Base-by-base conservation (phyloP, 2,113 vertebrate species). In the Chaetops frenatus region DNA sequence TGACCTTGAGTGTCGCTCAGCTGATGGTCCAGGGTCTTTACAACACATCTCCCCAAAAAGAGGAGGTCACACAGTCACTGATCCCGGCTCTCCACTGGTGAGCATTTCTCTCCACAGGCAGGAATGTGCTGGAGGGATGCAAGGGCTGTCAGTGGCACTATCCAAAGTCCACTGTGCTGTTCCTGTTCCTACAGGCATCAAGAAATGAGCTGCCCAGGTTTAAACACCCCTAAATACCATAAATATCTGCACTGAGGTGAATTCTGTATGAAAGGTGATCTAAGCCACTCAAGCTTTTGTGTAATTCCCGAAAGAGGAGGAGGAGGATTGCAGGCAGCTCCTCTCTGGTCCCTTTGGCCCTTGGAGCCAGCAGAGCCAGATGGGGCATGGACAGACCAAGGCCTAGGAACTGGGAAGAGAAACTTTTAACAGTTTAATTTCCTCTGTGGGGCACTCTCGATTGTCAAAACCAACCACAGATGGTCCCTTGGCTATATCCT, bases 1-100 rank as follows among this genome's bases (percentile, higher is more conserved):
- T 70, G n/a, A 60, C 56, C 66, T 35, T 3, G 0, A 50, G 45
- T 21, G 18, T 17, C 12, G 24, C 53, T 53, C 12, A 62, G 53
- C 36, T 69, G 45, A 36, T 2, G 2, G 23, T 35, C 20, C 4
- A 2, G 12, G 21, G 13, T 48, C 76, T 57, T 61, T 28, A 88
- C 25, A 71, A 27, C 31, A 6, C 0, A 0, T 50, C 10, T 2
- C 27, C 45, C 36, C 1, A 0, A 38, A 17, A 16, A 66, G 31
- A 48, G 7, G 21, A 24, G 4, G 27, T 27, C 45, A 24, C 31
- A 4, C 15, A 36, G 7, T 2, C 2, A 3, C 27, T 6, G 45
- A 23, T 51, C 15, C 4, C 1, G 0, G 58, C 72, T 61, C n/a
- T 78, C 12, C 0, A 0, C 40, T 6, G 25, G 15, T 3, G 4